Evolutionary conservation across 1,140 invertebrate genomes (phyloP).

Genomic region (Sminthurides bifidus): DNA sequence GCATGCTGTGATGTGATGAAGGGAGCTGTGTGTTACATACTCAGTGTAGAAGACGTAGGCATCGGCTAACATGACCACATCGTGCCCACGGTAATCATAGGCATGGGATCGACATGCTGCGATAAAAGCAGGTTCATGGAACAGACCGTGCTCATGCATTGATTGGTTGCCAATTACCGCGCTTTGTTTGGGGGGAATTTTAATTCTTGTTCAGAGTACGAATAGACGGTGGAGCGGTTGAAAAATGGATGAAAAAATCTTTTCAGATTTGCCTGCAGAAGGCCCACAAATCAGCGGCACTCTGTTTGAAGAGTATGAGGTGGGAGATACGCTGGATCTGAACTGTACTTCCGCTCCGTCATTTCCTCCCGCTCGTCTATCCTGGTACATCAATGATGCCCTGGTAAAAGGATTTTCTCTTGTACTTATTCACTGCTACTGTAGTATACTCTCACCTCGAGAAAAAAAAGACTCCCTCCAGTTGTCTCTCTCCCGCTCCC

Average conservation of each 20-base stretch:
- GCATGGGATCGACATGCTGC: neutral
- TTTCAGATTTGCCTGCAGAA: constrained; percentile 37
- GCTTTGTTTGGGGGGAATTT: too few relatives aligned
- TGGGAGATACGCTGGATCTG: constrained; percentile 35
- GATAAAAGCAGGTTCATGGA: neutral
- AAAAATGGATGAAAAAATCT: constrained; percentile 5
- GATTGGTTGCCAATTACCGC: too few relatives aligned
- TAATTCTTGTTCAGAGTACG: too few relatives aligned
- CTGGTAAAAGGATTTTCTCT: constrained; percentile 33
- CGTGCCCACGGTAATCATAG: neutral
- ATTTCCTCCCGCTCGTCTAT: constrained; percentile 35
- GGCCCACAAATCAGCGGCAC: constrained; percentile 38
- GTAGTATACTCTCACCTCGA: neutral
- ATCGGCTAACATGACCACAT: too few relatives aligned
- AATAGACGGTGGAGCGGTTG: neutral
- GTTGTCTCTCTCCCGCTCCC: constrained; percentile 2
- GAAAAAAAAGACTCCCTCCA: neutral
- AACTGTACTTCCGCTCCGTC: constrained; percentile 37
- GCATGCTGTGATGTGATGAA: too few relatives aligned
- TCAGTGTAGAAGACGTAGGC: too few relatives aligned
- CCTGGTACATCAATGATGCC: constrained; percentile 42
- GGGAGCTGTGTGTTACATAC: too few relatives aligned
- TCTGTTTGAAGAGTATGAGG: constrained; percentile 32
- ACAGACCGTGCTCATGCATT: too few relatives aligned
- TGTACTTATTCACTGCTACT: neutral